Evolutionary conservation across 2,888 invertebrate genomes (phyloP).

Genomic region (Athetis lepigone): DNA sequence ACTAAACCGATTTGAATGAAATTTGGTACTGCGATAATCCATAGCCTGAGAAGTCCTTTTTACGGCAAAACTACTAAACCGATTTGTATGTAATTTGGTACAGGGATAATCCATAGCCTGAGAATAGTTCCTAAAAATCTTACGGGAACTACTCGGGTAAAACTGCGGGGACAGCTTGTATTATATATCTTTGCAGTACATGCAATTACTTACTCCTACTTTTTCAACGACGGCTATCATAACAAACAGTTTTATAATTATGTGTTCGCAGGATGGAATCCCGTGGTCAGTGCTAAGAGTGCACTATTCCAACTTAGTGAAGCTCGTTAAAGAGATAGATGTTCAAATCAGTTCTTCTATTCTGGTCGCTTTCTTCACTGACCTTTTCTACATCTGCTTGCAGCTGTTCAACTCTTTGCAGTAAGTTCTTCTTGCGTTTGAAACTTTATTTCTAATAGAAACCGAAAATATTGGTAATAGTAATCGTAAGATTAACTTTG

Average conservation of each 20-base stretch:
- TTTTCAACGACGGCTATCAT: not conserved
- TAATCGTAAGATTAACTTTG: not conserved
- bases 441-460: not conserved
- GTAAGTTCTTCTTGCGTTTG: slow-evolving; percentile 56
- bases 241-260: not conserved
- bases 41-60: no score
- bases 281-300: slow-evolving; percentile 70
- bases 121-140: no score
- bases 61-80: no score
- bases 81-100: no score
- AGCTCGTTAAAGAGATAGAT: slow-evolving; percentile 67
- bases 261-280: slow-evolving; percentile 58
- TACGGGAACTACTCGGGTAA: no score
- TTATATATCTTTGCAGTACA: no score
- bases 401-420: slow-evolving; percentile 70
- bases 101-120: no score
- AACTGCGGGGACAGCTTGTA: no score
- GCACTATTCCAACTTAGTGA: slow-evolving; percentile 66
- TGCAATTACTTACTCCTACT: not conserved
- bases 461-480: no score
- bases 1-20: no score
- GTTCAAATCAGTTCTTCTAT: slow-evolving; percentile 68
- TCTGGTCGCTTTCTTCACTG: slow-evolving; percentile 69
- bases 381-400: slow-evolving; percentile 69
- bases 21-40: no score